A percentile compares a stretch with the other conserved stretches of the same genome.
phyloP scores from a whole-genome alignment of 2,888 invertebrate genomes.

The Eupithecia exiguata region DNA sequence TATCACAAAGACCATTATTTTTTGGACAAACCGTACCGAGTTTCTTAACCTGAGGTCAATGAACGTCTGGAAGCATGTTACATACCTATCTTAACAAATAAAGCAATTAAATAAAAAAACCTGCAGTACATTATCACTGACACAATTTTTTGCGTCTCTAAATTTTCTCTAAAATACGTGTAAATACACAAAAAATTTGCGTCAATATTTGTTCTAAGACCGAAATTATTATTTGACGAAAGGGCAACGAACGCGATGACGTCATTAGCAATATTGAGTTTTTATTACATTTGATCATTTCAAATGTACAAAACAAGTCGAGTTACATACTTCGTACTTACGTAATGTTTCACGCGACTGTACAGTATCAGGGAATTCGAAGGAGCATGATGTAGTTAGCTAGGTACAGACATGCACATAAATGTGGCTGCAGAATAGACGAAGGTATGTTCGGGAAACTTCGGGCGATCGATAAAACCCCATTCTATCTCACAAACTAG shows the following conservation, averaged over 20 bases:
- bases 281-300: conserved; percentile 10
- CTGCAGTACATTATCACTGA: not conserved
- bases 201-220: conserved; percentile 2
- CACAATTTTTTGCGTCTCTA: not conserved
- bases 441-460: conserved; percentile 23
- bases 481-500: conserved; percentile 28
- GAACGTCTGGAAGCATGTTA: conserved; percentile 31
- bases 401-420: conserved; percentile 24
- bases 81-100: conserved; percentile 21
- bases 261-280: conserved; percentile 6
- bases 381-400: not conserved
- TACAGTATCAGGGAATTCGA: not conserved
- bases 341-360: conserved; percentile 3
- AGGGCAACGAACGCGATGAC: conserved; percentile 7
- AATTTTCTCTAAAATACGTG: conserved; percentile 6
- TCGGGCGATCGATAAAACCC: conserved; percentile 33
- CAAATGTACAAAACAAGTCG: conserved; percentile 1
- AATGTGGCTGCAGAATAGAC: conserved; percentile 22
- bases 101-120: conserved; percentile 7
- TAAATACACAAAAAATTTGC: not conserved
- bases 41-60: conserved; percentile 25
- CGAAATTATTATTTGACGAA: conserved; percentile 16
- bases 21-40: conserved; percentile 9
- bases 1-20: not conserved
- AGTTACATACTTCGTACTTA: not conserved